Evolutionary conservation across 2,113 vertebrate genomes (phyloP), one percentile per base, ranked within the genome.

Genomic region (Dolichotis patagonum): DNA sequence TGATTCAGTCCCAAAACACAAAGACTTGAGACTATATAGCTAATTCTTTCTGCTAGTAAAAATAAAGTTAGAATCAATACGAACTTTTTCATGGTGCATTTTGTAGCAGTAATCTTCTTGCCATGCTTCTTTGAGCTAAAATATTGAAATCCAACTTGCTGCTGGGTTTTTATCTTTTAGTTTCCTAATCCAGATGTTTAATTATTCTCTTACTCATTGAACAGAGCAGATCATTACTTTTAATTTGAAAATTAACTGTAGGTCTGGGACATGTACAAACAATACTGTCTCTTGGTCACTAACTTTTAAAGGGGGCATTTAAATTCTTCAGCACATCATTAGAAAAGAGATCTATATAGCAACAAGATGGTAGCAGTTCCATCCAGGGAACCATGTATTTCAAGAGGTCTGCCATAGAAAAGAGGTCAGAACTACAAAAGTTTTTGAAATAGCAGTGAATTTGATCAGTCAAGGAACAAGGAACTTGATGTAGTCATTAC

Each of bases 181-280:
- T 65, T 97, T 19, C 30, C 84, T 67, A 73, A 85, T 94, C 96
- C 97, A 98, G 97, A 95, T 97, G 96, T 96, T 94, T 94, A 95
- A 96, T 97, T 97, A 97, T 80, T 85, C 92, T 88, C 82, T 84
- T 90, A 86, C 87, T 94, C 96, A 93, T 96, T 96, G 88, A 96
- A 94, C 96, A 94, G 16, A 92, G 54, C 85, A 96, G 96, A 75
- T 95, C 94, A 81, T 96, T 97, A 90, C 95, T 95, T 97, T 78
- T 95, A 43, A 97, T 92, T 86, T 82, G 92, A 96, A 97, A 95
- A 95, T 96, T 88, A 97, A 95, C 65, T 94, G 1, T 90, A 58
- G 60, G 78, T 69, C 58, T 96, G 90, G 83, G 95, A 97, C 73
- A 91, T 67, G 43, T 41, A 77, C 38, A 84, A 78, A 95, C 71